phyloP scores from a whole-genome alignment of 2,797 vertebrate species.

The Discoglossus pictus region DNA sequence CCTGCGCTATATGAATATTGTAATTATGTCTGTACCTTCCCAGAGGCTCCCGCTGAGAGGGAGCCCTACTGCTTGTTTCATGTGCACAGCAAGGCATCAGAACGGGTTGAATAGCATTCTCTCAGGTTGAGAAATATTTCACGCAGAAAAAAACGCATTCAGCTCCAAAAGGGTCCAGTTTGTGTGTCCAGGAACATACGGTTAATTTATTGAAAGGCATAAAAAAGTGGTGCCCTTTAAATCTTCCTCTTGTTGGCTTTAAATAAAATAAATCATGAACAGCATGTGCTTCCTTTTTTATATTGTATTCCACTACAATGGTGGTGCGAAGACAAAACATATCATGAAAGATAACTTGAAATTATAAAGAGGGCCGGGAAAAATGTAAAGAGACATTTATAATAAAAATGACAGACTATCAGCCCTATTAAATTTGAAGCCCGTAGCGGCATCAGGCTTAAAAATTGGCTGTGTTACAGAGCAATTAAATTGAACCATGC shows the following conservation, averaged over 20 bases:
- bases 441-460: too few relatives aligned
- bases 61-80: slow-evolving; percentile 46
- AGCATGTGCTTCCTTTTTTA: neutral
- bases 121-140: slow-evolving; percentile 27
- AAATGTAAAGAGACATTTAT: too few relatives aligned
- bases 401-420: too few relatives aligned
- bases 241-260: slow-evolving; percentile 13
- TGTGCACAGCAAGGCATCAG: slow-evolving; percentile 33
- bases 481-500: too few relatives aligned
- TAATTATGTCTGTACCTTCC: slow-evolving; percentile 42
- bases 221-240: slow-evolving; percentile 15
- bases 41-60: slow-evolving; percentile 14
- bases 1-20: slow-evolving; percentile 40
- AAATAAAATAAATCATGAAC: neutral
- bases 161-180: slow-evolving; percentile 1
- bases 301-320: neutral
- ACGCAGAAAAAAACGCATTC: slow-evolving; percentile 33
- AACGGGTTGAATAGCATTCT: slow-evolving; percentile 31
- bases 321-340: too few relatives aligned
- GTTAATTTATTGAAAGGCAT: slow-evolving; percentile 9
- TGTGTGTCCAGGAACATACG: slow-evolving; percentile 3
- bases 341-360: neutral
- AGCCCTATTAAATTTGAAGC: too few relatives aligned
- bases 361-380: neutral
- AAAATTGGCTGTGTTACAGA: too few relatives aligned